Evolutionary conservation across 2,888 invertebrate genomes (phyloP).

Genomic region (Rhagonycha fulva): DNA sequence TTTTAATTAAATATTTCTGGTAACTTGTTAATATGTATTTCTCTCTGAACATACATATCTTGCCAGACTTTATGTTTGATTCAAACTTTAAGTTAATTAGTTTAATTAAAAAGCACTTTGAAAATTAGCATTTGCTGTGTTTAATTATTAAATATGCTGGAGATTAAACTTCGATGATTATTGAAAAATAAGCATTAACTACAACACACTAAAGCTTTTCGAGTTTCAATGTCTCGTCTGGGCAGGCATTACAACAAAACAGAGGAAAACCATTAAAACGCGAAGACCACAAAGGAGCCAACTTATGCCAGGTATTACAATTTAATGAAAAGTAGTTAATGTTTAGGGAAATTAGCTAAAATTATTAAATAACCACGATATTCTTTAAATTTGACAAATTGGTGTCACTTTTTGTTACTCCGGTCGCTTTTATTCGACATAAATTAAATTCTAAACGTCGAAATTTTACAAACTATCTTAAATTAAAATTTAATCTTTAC

Average conservation of each 20-base stretch:
- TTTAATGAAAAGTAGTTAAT: slow-evolving; percentile 26
- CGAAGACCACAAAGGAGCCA: slow-evolving; percentile 26
- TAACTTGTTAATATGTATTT: neutral
- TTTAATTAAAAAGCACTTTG: neutral
- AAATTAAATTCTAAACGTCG: neutral
- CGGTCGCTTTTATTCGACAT: neutral
- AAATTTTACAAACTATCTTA: neutral
- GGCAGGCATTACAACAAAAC: slow-evolving; percentile 12
- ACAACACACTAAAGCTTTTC: slow-evolving; percentile 20
- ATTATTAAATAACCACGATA: slow-evolving; percentile 3
- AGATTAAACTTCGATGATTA: neutral
- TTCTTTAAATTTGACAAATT: slow-evolving; percentile 3
- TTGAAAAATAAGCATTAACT: slow-evolving; percentile 16
- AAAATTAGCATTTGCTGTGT: neutral
- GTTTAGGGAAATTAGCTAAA: slow-evolving; percentile 13
- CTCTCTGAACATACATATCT: neutral
- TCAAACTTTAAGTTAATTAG: neutral
- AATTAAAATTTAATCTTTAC: neutral
- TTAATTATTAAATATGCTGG: neutral
- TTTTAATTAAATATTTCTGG: slow-evolving; percentile 4
- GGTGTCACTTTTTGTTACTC: neutral
- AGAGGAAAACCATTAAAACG: slow-evolving; percentile 26
- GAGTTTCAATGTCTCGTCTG: slow-evolving; percentile 8
- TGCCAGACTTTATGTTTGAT: neutral
- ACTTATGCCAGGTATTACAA: slow-evolving; percentile 21